These are phyloP conservation scores for Lepidurus couesii DNA, from an alignment of 1,140 invertebrate genomes.

Conservation along the genomic window DNA sequence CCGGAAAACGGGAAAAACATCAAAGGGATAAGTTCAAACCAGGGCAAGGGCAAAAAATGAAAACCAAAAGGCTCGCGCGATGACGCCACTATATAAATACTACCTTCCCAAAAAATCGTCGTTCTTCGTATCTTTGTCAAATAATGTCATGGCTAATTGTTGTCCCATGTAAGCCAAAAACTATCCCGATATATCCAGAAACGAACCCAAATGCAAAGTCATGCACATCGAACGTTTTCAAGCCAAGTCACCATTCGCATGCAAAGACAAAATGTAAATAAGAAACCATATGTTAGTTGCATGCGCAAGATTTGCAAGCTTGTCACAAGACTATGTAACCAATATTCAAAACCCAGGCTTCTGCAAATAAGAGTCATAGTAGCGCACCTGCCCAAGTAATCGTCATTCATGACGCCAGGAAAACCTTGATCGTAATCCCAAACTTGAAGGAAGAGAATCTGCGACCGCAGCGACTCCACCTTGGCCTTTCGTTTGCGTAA, in stretches of 20 bases:
- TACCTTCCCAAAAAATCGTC: slow-evolving; percentile 79
- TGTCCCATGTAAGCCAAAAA: slow-evolving; percentile 23
- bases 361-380: neutral
- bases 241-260: neutral
- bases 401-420: slow-evolving; percentile 70
- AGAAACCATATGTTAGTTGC: neutral
- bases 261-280: neutral
- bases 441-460: slow-evolving; percentile 62
- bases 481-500: slow-evolving; percentile 51
- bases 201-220: neutral
- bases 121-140: slow-evolving; percentile 71
- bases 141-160: slow-evolving; percentile 45
- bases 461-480: slow-evolving; percentile 62
- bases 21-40: neutral
- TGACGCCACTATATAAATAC: slow-evolving; percentile 23
- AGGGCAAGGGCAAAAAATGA: neutral
- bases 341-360: neutral
- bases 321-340: neutral
- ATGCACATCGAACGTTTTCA: neutral
- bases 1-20: slow-evolving; percentile 24
- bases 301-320: neutral
- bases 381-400: slow-evolving; percentile 70
- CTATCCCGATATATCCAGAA: neutral
- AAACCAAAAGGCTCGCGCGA: slow-evolving; percentile 9
- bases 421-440: slow-evolving; percentile 81